Conservation (phyloP, 2,888 invertebrate species). For the Odontothrips loti region DNA sequence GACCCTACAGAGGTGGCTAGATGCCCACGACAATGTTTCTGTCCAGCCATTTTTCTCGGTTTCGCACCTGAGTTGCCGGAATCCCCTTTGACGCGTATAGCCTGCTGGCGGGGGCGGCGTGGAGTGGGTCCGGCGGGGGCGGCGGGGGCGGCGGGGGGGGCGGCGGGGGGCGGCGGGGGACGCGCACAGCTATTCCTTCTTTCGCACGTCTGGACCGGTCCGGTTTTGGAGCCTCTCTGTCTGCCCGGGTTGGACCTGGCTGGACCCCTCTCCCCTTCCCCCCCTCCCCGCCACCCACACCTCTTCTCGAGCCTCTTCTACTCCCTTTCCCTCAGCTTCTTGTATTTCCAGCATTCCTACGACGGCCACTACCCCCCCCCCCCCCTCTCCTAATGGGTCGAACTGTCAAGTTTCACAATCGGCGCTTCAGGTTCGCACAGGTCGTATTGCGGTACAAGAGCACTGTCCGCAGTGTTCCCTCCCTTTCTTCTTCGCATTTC, state of each 20-base stretch:
- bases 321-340: background rate
- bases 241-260: background rate
- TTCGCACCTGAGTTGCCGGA: background rate
- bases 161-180: background rate
- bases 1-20: no score
- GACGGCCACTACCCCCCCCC: background rate
- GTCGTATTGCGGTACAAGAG: background rate
- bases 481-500: no score
- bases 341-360: background rate
- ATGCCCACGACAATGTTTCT: background rate
- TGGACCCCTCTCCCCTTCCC: background rate
- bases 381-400: background rate
- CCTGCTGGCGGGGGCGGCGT: background rate
- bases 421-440: background rate
- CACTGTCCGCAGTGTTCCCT: no score
- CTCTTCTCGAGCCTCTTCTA: background rate
- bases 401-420: slow-evolving; percentile 25
- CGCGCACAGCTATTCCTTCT: background rate
- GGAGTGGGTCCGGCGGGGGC: background rate
- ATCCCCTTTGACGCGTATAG: background rate
- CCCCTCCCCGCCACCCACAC: background rate
- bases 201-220: background rate
- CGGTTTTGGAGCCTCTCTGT: slow-evolving; percentile 9
- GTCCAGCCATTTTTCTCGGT: background rate
- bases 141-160: background rate